Evolutionary conservation across 2,888 invertebrate species (phyloP).

Genomic region (Athripsodes cinereus): DNA sequence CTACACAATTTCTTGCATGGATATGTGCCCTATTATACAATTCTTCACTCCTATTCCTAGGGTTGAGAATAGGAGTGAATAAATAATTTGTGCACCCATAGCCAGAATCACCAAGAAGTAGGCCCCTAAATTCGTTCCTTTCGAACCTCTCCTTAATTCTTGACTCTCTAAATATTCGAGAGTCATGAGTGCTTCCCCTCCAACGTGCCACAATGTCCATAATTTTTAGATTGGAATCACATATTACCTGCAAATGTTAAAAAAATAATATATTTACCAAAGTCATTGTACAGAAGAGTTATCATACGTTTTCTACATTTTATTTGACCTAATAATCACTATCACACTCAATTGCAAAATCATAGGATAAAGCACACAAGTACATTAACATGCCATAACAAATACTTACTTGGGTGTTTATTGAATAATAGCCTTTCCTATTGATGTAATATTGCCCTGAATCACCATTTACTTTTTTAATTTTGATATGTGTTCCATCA

Average conservation of each 20-base stretch:
- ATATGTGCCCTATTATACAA: slow-evolving; percentile 24
- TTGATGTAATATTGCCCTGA: slow-evolving; percentile 6
- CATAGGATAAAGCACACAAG: neutral
- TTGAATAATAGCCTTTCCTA: slow-evolving; percentile 7
- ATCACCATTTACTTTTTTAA: slow-evolving; percentile 19
- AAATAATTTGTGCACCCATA: slow-evolving; percentile 20
- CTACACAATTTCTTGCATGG: slow-evolving; percentile 19
- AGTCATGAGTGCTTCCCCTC: slow-evolving; percentile 28
- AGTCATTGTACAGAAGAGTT: neutral
- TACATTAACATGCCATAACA: neutral
- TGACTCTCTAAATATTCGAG: slow-evolving; percentile 23
- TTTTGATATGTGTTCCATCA: slow-evolving; percentile 24
- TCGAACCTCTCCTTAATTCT: slow-evolving; percentile 19
- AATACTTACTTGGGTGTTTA: slow-evolving; percentile 7
- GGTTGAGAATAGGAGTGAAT: slow-evolving; percentile 17
- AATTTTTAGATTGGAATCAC: slow-evolving; percentile 26
- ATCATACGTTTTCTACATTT: neutral
- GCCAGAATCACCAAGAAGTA: slow-evolving; percentile 20
- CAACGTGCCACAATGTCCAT: slow-evolving; percentile 27
- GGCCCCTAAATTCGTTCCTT: slow-evolving; percentile 11
- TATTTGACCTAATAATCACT: slow-evolving; percentile 1
- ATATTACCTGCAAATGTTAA: slow-evolving; percentile 16
- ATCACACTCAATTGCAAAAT: neutral
- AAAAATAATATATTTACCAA: neutral
- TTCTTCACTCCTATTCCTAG: slow-evolving; percentile 12